Percentiles rank a stretch among this genome's conserved stretches.
Conservation (phyloP, 2,113 vertebrate species). For the Lipophrys pholis region DNA sequence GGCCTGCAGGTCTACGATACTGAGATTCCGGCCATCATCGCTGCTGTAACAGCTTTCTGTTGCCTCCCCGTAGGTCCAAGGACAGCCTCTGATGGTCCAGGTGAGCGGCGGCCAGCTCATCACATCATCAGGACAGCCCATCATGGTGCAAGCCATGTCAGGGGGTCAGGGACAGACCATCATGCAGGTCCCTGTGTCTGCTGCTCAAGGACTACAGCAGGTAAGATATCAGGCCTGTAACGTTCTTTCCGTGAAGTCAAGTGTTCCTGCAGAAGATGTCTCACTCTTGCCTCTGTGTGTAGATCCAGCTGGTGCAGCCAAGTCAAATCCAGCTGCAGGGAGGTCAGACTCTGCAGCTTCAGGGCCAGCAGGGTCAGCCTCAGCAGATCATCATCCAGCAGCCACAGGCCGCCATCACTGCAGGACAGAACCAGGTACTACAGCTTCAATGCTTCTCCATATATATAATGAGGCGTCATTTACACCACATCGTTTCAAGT, state of each 20-base stretch:
- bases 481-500: no score
- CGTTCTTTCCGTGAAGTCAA: no score
- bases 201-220: slow-evolving; percentile 96
- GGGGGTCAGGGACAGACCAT: slow-evolving; percentile 97
- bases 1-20: not conserved
- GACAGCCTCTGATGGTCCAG: slow-evolving; percentile 98
- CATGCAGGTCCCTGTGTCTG: slow-evolving; percentile 98
- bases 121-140: slow-evolving; percentile 97
- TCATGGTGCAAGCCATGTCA: slow-evolving; percentile 99
- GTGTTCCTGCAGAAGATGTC: no score
- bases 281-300: slow-evolving; percentile 4
- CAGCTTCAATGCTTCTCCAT: no score
- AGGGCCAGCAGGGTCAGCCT: slow-evolving; percentile 95
- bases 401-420: slow-evolving; percentile 96
- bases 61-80: slow-evolving; percentile 88
- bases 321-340: slow-evolving; percentile 98
- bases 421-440: slow-evolving; percentile 96
- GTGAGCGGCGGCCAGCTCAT: slow-evolving; percentile 98
- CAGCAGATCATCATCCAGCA: slow-evolving; percentile 99
- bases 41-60: slow-evolving; percentile 27
- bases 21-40: not conserved
- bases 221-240: slow-evolving; percentile 71
- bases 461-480: not conserved
- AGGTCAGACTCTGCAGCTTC: slow-evolving; percentile 95
- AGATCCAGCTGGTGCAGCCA: slow-evolving; percentile 94